Conservation (phyloP, 2,888 invertebrate genomes). For the Callimorpha dominula region DNA sequence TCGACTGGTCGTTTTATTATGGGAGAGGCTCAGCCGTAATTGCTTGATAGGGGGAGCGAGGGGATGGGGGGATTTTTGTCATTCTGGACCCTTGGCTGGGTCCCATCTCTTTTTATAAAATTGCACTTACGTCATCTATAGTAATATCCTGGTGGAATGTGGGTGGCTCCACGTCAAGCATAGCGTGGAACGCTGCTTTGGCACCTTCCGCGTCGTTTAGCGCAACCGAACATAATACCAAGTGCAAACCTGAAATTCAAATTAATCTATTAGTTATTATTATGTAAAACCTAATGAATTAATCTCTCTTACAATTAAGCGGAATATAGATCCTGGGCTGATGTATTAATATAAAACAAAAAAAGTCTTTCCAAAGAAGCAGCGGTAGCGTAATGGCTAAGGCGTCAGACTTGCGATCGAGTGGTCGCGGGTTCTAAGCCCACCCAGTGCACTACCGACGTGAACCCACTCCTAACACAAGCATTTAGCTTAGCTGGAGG, state of each 20-base stretch:
- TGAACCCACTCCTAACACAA: too few relatives aligned
- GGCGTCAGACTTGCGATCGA: too few relatives aligned
- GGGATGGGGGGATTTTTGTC: not conserved
- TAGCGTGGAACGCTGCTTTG: slow-evolving; percentile 95
- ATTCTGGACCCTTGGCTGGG: not conserved
- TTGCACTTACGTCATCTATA: slow-evolving; percentile 72
- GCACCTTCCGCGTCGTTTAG: slow-evolving; percentile 97
- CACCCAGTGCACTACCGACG: too few relatives aligned
- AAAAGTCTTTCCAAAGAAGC: not conserved
- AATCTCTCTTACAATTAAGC: too few relatives aligned
- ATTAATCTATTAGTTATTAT: not conserved
- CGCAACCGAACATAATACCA: slow-evolving; percentile 96
- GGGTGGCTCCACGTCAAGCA: slow-evolving; percentile 93
- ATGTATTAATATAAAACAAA: too few relatives aligned
- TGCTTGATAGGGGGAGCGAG: too few relatives aligned
- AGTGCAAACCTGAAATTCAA: slow-evolving; percentile 90
- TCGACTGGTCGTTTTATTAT: too few relatives aligned
- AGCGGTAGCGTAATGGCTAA: too few relatives aligned
- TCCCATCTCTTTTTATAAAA: not conserved
- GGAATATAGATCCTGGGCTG: too few relatives aligned
- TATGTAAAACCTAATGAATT: not conserved
- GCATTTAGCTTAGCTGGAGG: too few relatives aligned
- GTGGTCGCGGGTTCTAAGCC: too few relatives aligned
- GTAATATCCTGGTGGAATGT: slow-evolving; percentile 79
- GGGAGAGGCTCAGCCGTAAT: too few relatives aligned